phyloP scores from a whole-genome alignment of 1,140 invertebrate genomes.

The Neuroterus valhalla region DNA sequence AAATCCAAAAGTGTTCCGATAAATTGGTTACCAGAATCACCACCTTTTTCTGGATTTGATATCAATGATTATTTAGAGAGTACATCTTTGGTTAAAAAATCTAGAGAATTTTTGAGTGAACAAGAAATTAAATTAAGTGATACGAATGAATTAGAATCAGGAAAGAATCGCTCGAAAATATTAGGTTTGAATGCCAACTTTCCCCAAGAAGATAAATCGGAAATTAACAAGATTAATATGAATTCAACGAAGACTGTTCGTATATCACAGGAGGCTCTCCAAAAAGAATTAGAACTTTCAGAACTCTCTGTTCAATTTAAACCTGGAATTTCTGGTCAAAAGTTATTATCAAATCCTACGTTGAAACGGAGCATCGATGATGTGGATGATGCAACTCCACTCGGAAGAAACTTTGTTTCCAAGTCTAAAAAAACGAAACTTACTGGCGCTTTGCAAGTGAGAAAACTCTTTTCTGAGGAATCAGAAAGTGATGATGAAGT shows the following conservation, averaged over 20 bases:
- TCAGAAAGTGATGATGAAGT: slow-evolving; percentile 32
- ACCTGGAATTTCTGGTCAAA: not conserved
- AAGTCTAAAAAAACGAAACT: slow-evolving; percentile 58
- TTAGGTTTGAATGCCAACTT: too few species aligned
- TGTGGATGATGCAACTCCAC: slow-evolving; percentile 50
- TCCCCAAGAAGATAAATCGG: too few species aligned
- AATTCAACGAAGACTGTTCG: not conserved
- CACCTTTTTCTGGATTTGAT: slow-evolving; percentile 44
- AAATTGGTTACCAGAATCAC: not conserved
- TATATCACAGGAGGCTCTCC: not conserved
- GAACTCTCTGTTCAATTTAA: slow-evolving; percentile 14
- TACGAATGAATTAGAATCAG: too few species aligned
- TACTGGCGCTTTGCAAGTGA: slow-evolving; percentile 49
- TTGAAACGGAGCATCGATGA: slow-evolving; percentile 49
- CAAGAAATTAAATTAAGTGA: not conserved
- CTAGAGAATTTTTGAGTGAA: slow-evolving; percentile 5
- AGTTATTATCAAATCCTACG: not conserved
- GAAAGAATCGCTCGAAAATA: too few species aligned
- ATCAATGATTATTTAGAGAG: not conserved
- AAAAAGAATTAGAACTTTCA: slow-evolving; percentile 38
- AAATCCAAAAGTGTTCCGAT: not conserved
- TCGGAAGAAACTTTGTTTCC: slow-evolving; percentile 35
- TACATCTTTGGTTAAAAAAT: not conserved
- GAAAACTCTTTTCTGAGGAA: slow-evolving; percentile 57
- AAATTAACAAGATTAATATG: too few species aligned